Conservation (phyloP, 2,797 vertebrate genomes). For the Phrynocephalus vlangalii region DNA sequence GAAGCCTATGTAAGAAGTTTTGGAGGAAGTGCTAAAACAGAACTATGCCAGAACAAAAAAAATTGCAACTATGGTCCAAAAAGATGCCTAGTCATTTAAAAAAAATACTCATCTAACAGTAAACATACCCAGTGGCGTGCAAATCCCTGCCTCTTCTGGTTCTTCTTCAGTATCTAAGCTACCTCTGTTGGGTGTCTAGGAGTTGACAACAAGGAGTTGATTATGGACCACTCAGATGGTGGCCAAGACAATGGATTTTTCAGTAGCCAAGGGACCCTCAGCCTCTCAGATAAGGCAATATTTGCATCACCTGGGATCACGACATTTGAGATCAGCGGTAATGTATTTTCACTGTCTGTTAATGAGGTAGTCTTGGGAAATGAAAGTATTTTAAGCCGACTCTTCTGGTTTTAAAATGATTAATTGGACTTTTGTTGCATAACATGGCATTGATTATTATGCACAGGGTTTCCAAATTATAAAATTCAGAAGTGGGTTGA, state of each 20-base stretch:
- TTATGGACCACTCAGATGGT: constrained; percentile 60
- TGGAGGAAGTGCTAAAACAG: constrained; percentile 66
- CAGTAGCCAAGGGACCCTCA: constrained; percentile 17
- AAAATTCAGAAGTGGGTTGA: too few species aligned
- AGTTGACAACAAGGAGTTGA: constrained; percentile 23
- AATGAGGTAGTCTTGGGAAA: constrained; percentile 28
- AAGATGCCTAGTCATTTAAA: not conserved
- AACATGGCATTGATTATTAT: constrained; percentile 15
- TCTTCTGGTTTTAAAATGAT: constrained; percentile 36
- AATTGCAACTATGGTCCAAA: constrained; percentile 59
- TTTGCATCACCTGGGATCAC: constrained; percentile 64
- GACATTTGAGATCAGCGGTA: constrained; percentile 77
- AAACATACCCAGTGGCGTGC: constrained; percentile 37
- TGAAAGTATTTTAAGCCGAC: not conserved
- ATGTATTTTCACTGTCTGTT: constrained; percentile 49
- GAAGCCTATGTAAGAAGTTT: constrained; percentile 29
- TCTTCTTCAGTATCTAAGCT: not conserved
- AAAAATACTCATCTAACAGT: constrained; percentile 59
- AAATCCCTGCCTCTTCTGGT: not conserved
- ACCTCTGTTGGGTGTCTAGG: constrained; percentile 47
- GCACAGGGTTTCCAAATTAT: too few species aligned
- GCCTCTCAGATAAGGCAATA: constrained; percentile 54
- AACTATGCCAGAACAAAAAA: constrained; percentile 47
- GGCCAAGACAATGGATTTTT: constrained; percentile 45
- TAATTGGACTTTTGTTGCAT: constrained; percentile 36